phyloP scores from a whole-genome alignment of 1,140 invertebrate genomes.

The Campoletis sonorensis region DNA sequence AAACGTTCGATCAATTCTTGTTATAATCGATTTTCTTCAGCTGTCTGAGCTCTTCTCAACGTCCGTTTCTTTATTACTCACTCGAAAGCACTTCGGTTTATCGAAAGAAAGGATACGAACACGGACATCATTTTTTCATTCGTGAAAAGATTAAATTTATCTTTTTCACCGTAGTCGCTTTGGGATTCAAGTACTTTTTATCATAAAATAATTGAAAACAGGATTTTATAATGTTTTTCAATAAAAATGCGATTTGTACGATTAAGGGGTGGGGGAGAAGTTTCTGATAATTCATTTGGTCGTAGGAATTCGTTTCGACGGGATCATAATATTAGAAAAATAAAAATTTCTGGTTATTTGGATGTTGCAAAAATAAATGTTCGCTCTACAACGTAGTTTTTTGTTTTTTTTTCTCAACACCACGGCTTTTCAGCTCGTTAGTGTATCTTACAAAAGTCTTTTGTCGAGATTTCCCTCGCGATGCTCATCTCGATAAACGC shows the following conservation, averaged over 20 bases:
- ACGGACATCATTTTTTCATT: neutral
- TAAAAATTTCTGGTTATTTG: no score
- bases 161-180: neutral
- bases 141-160: no score
- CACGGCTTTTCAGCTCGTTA: neutral
- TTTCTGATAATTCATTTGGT: no score
- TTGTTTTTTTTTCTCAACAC: neutral
- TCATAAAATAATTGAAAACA: neutral
- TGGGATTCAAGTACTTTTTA: neutral
- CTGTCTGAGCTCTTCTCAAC: neutral
- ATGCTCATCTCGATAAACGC: neutral
- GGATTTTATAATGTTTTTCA: neutral
- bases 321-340: no score
- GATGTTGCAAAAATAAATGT: neutral
- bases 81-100: neutral
- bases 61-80: neutral
- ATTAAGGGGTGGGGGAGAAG: no score
- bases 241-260: no score
- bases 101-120: neutral
- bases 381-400: neutral
- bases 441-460: neutral
- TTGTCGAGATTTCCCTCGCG: neutral
- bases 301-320: no score
- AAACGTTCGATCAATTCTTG: slow-evolving; percentile 14
- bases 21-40: slow-evolving; percentile 8